Conservation (phyloP, 2,113 vertebrate species). For the Potamarius usumacintae region DNA sequence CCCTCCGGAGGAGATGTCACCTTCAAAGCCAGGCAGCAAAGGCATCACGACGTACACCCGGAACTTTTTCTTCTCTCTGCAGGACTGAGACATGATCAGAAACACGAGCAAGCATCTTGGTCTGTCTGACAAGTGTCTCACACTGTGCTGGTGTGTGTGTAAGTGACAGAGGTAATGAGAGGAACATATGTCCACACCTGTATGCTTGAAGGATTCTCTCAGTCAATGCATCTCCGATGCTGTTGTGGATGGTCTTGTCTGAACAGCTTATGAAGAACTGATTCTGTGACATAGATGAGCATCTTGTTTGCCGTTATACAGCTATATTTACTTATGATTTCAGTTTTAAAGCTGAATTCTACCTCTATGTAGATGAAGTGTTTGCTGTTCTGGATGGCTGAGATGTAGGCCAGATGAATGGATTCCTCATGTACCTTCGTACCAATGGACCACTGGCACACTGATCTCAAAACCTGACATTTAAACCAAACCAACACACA, state of each 20-base stretch:
- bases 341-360: background rate
- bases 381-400: constrained; percentile 54
- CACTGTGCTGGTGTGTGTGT: background rate
- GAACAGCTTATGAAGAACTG: constrained; percentile 57
- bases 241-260: constrained; percentile 54
- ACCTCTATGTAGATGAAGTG: constrained; percentile 55
- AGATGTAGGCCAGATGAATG: constrained; percentile 58
- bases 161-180: background rate
- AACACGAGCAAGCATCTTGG: background rate
- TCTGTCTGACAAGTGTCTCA: background rate
- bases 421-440: constrained; percentile 57
- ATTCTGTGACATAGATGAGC: constrained; percentile 35
- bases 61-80: constrained; percentile 55
- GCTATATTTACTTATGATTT: background rate
- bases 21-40: constrained; percentile 60
- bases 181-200: constrained; percentile 41
- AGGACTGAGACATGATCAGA: constrained; percentile 29
- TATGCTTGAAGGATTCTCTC: constrained; percentile 52
- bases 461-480: constrained; percentile 51
- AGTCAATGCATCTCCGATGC: constrained; percentile 42
- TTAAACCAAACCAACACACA: background rate
- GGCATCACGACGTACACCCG: constrained; percentile 52
- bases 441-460: constrained; percentile 57
- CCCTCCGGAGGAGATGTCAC: constrained; percentile 69
- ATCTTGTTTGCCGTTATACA: background rate